phyloP scores from a whole-genome alignment of 2,113 vertebrate genomes.

The Tinamus guttatus region DNA sequence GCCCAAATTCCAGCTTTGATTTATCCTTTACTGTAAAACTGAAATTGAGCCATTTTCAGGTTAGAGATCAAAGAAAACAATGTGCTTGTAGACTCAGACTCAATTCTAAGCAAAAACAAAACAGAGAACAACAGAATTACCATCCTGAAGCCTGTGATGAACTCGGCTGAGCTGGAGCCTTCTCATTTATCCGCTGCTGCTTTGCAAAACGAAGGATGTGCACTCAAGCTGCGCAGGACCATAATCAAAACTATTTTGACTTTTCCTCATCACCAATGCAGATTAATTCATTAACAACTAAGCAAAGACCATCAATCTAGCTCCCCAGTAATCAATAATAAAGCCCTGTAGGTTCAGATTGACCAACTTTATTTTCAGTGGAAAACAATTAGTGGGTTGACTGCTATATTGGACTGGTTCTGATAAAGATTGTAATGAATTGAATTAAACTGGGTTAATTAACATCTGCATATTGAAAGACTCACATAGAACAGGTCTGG shows the following conservation, averaged over 20 bases:
- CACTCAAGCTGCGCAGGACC: neutral
- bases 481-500: neutral
- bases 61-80: neutral
- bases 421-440: neutral
- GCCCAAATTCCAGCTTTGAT: neutral
- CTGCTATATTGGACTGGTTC: neutral
- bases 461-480: conserved; percentile 19
- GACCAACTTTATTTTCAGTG: conserved; percentile 26
- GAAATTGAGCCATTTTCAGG: neutral
- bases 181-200: neutral
- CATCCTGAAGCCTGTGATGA: neutral
- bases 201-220: neutral
- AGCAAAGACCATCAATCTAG: conserved; percentile 50
- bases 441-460: conserved; percentile 49
- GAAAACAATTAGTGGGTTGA: conserved; percentile 23
- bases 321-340: conserved; percentile 46
- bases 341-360: conserved; percentile 1
- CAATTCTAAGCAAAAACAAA: neutral
- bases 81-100: neutral
- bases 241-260: conserved; percentile 46
- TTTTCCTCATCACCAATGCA: conserved; percentile 33
- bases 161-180: neutral
- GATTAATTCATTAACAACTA: conserved; percentile 50
- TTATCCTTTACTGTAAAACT: neutral
- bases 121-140: neutral